Base-by-base conservation (phyloP, 1,140 invertebrate genomes). In the Battus philenor region DNA sequence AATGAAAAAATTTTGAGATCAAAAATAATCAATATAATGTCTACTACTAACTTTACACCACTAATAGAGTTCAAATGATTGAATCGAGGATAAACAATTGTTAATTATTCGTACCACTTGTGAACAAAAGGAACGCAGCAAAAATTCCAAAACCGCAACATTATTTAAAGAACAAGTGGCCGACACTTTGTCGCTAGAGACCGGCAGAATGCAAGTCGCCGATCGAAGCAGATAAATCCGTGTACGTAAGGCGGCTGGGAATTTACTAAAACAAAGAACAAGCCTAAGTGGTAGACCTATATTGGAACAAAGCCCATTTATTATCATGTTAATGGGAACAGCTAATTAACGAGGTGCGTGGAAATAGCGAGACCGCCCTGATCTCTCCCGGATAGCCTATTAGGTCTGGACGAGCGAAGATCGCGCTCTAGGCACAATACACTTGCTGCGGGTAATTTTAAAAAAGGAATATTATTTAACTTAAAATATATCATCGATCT, bases 311-410 rank as follows among this genome's bases (percentile, higher is more conserved):
- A 24, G 39, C 32, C 44, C 36, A 58, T 58, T 58, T 53, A 58
- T 58, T 53, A 58, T 53, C 36, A 49, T 53, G 55, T 59, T 59
- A 59, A 59, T 54, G 51, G 44, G 55, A 33, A 20, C n/a, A 26
- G 48, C 29, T 51, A 59, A 59, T 55, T 55, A 59, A 55, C 52
- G 52, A 51, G 49, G 57, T 60, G 57, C 57, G 49, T 50, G 53
- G 51, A 51, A 51, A 39, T 59, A 30, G 47, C 46, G 46, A 48
- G 46, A 20, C 43, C 20, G 32, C 26, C 39, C 48, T 29, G 56
- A 54, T 59, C 38, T 45, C 32, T 26, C 16, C 18, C 36, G n/a
- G 57, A 60, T 60, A 60, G 53, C 53, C 39, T 32, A 43, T 45
- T 36, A 36, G 15, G 33, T 36, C 17, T 36, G 17, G 9, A 20